phyloP scores from a whole-genome alignment of 1,140 invertebrate species.

The Grapholita molesta region DNA sequence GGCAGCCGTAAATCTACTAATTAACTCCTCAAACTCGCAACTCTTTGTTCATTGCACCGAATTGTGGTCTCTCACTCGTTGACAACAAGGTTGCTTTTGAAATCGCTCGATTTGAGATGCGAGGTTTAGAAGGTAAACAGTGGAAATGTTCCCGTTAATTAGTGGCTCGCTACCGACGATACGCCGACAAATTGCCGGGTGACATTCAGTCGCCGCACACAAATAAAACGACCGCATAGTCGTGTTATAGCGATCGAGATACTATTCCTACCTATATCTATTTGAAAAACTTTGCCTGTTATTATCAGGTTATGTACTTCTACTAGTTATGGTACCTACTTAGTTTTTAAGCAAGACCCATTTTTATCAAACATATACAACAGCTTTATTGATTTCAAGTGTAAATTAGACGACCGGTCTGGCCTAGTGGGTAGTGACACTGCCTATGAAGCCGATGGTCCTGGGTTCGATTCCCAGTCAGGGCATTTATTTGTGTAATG shows the following conservation, averaged over 20 bases:
- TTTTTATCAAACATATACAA: too few relatives aligned
- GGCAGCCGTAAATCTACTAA: constrained; percentile 40
- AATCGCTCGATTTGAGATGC: not conserved
- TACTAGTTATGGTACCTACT: not conserved
- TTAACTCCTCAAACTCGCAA: not conserved
- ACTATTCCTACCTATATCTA: not conserved
- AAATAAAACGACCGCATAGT: constrained; percentile 36
- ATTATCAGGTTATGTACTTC: not conserved
- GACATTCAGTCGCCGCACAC: constrained; percentile 43
- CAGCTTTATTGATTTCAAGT: too few relatives aligned
- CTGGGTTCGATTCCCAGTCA: too few relatives aligned
- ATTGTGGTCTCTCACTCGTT: not conserved
- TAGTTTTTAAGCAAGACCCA: too few relatives aligned
- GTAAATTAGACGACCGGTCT: too few relatives aligned
- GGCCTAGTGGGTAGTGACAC: too few relatives aligned
- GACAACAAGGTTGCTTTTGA: not conserved
- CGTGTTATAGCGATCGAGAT: not conserved
- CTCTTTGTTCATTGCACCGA: not conserved
- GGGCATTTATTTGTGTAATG: too few relatives aligned
- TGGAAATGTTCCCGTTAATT: constrained; percentile 53
- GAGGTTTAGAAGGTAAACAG: not conserved
- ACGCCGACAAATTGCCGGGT: constrained; percentile 53
- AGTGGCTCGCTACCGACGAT: constrained; percentile 53
- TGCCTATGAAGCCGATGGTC: too few relatives aligned
- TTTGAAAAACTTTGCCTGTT: not conserved